Conservation (phyloP, 2,113 vertebrate genomes). For the Probosciger aterrimus region DNA sequence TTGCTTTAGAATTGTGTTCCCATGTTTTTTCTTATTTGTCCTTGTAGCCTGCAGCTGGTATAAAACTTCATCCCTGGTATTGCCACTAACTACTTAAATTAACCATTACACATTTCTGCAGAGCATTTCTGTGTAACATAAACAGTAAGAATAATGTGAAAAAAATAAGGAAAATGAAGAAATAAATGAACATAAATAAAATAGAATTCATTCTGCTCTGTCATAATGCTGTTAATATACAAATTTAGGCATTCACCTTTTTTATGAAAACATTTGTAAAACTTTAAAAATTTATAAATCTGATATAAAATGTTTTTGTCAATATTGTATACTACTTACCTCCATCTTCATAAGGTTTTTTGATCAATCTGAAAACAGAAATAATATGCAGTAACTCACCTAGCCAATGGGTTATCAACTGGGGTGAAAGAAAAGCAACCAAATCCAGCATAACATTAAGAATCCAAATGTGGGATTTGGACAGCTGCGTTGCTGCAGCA, state of each 20-base stretch:
- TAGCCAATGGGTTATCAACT: background rate
- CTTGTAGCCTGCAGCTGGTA: background rate
- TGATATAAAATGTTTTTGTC: background rate
- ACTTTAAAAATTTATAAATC: background rate
- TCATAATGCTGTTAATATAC: background rate
- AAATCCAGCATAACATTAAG: background rate
- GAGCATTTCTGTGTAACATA: background rate
- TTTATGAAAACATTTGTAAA: background rate
- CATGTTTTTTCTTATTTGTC: background rate
- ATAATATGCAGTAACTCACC: background rate
- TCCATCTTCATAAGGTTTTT: background rate
- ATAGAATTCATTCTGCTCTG: background rate
- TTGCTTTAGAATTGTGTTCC: background rate
- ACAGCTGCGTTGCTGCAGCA: background rate
- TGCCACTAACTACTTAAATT: background rate
- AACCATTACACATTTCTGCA: background rate
- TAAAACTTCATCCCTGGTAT: background rate
- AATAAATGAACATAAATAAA: background rate
- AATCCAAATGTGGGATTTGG: background rate
- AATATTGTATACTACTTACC: background rate
- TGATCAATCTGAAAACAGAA: background rate
- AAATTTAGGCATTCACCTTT: background rate
- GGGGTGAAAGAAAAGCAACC: background rate
- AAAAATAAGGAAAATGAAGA: background rate
- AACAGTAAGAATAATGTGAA: background rate